Percentiles rank a stretch among this genome's conserved stretches.
Evolutionary conservation across 2,113 vertebrate species (phyloP).

Genomic region (Tinamus guttatus): DNA sequence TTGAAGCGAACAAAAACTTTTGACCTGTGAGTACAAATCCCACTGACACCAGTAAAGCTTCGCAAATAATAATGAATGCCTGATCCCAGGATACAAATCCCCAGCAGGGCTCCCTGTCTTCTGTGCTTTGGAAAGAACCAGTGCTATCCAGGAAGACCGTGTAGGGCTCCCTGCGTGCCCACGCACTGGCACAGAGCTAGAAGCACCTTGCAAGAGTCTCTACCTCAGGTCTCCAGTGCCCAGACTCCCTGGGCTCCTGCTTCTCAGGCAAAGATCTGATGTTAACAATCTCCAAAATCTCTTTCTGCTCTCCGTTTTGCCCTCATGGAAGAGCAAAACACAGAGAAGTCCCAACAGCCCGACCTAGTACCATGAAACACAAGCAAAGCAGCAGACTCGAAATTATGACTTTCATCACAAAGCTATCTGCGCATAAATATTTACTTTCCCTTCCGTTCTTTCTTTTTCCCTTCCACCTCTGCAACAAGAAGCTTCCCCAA

Average conservation of each 20-base stretch:
- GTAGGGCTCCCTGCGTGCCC: not conserved
- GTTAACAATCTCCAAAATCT: not conserved
- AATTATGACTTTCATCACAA: not conserved
- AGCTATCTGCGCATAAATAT: not conserved
- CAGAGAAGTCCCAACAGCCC: not conserved
- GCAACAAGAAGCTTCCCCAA: not conserved
- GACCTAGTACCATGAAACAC: accelerated
- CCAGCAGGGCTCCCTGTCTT: accelerated
- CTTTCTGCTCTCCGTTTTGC: too few species aligned
- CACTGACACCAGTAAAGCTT: not conserved
- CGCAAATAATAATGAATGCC: not conserved
- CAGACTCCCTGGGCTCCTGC: not conserved
- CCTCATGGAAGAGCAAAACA: not conserved
- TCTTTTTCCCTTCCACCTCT: not conserved
- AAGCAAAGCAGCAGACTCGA: not conserved
- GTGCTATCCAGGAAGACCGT: accelerated
- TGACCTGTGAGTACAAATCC: not conserved
- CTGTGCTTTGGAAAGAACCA: not conserved
- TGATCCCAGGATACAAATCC: accelerated
- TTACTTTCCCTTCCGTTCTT: not conserved
- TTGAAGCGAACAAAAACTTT: not conserved
- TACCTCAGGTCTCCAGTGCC: not conserved
- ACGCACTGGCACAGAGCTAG: not conserved
- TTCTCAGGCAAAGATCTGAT: not conserved
- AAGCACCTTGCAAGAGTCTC: accelerated